phyloP scores from a whole-genome alignment of 2,797 vertebrate genomes.

The Premnoplex brunnescens region DNA sequence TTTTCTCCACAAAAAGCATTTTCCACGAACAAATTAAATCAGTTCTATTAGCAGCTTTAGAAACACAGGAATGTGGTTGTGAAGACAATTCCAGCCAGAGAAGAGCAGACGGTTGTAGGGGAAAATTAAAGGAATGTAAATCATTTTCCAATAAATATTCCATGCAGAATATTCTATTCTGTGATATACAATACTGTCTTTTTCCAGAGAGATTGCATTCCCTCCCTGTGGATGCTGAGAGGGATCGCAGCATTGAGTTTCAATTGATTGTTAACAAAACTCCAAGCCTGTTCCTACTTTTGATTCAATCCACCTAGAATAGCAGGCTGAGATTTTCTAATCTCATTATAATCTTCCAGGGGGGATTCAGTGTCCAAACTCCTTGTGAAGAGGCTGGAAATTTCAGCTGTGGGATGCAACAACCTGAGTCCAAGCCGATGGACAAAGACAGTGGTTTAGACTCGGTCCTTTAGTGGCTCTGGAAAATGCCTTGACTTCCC shows the following conservation, averaged over 20 bases:
- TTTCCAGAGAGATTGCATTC: constrained; percentile 54
- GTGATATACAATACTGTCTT: constrained; percentile 38
- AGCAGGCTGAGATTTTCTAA: constrained; percentile 54
- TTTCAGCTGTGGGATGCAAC: constrained; percentile 10
- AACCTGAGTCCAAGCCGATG: neutral
- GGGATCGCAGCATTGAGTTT: constrained; percentile 48
- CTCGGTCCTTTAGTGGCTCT: neutral
- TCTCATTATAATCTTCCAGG: constrained; percentile 64
- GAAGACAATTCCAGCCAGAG: constrained; percentile 21
- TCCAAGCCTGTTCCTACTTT: constrained; percentile 33
- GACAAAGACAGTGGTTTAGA: neutral
- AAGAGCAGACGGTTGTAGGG: constrained; percentile 12
- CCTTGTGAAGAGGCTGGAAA: neutral
- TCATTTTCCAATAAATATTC: constrained; percentile 61
- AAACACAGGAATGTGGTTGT: constrained; percentile 11
- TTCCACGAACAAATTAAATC: constrained; percentile 18
- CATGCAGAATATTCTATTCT: constrained; percentile 41
- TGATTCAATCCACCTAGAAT: constrained; percentile 64
- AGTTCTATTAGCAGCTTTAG: constrained; percentile 30
- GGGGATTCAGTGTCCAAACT: constrained; percentile 36
- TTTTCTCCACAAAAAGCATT: neutral
- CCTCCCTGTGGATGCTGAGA: constrained; percentile 52
- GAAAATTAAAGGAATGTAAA: constrained; percentile 50
- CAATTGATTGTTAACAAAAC: constrained; percentile 61
- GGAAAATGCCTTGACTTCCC: neutral